phyloP scores from a whole-genome alignment of 2,888 invertebrate genomes.

The Ophion ellenae region DNA sequence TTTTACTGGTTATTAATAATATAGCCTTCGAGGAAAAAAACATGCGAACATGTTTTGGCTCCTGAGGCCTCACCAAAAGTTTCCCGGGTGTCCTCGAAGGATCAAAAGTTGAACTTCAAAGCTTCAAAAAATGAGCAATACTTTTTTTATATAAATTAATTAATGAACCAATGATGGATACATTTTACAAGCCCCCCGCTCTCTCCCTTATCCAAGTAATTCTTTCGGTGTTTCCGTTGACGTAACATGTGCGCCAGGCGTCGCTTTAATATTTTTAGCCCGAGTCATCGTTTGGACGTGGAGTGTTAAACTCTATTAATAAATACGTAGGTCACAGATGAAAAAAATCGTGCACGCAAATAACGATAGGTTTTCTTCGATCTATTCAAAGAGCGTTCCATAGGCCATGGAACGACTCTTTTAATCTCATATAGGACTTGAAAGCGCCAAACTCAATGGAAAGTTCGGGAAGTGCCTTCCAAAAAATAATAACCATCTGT shows the following conservation, averaged over 20 bases:
- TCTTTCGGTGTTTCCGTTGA: conserved; percentile 1
- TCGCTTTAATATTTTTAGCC: conserved; percentile 40
- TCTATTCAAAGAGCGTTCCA: background rate
- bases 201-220: background rate
- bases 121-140: too few species aligned
- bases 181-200: background rate
- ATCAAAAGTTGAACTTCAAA: too few species aligned
- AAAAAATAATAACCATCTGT: background rate
- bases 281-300: conserved; percentile 14
- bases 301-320: conserved; percentile 20
- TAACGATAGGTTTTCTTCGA: background rate
- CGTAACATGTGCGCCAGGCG: conserved; percentile 30
- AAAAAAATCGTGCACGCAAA: background rate
- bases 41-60: too few species aligned
- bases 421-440: background rate
- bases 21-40: too few species aligned
- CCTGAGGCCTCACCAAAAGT: too few species aligned
- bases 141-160: background rate
- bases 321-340: conserved; percentile 17
- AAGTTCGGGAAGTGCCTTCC: background rate
- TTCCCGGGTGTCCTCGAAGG: too few species aligned
- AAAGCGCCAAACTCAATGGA: background rate
- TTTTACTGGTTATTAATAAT: too few species aligned
- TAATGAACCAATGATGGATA: background rate
- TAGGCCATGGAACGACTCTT: background rate